Evolutionary conservation across 2,888 invertebrate genomes (phyloP).

Genomic region (Epirrhoe tristata): DNA sequence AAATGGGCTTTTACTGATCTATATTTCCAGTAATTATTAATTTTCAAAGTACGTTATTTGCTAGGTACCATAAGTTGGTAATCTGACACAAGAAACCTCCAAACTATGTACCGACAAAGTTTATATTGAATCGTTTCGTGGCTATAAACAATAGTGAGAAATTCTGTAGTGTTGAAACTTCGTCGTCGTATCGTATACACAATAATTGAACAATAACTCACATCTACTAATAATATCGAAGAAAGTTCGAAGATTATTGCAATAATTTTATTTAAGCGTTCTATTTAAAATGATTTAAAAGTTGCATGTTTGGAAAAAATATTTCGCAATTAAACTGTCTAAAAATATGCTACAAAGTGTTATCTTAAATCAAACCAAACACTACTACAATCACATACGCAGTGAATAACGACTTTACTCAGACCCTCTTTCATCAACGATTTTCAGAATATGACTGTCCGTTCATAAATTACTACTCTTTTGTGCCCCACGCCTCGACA

Average conservation of each 20-base stretch:
- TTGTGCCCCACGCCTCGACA: constrained; percentile 59
- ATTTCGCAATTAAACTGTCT: neutral
- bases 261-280: constrained; percentile 14
- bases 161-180: constrained; percentile 38
- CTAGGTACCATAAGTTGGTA: constrained; percentile 30
- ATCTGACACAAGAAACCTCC: constrained; percentile 34
- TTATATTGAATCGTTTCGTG: constrained; percentile 40
- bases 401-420: constrained; percentile 1
- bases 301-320: neutral
- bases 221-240: constrained; percentile 29
- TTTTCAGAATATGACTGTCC: constrained; percentile 45
- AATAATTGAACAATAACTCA: constrained; percentile 58
- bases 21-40: constrained; percentile 5
- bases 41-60: constrained; percentile 22
- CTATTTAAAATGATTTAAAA: constrained; percentile 5
- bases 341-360: constrained; percentile 3
- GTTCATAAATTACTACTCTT: constrained; percentile 38
- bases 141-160: constrained; percentile 42
- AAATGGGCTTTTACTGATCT: neutral
- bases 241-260: constrained; percentile 26
- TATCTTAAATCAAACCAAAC: neutral
- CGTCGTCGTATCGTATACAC: constrained; percentile 44
- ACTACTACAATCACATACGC: neutral
- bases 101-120: constrained; percentile 40
- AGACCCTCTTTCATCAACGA: constrained; percentile 15